Base-by-base conservation (phyloP, 1,140 invertebrate genomes). In the Lordiphosa clarofinis region DNA sequence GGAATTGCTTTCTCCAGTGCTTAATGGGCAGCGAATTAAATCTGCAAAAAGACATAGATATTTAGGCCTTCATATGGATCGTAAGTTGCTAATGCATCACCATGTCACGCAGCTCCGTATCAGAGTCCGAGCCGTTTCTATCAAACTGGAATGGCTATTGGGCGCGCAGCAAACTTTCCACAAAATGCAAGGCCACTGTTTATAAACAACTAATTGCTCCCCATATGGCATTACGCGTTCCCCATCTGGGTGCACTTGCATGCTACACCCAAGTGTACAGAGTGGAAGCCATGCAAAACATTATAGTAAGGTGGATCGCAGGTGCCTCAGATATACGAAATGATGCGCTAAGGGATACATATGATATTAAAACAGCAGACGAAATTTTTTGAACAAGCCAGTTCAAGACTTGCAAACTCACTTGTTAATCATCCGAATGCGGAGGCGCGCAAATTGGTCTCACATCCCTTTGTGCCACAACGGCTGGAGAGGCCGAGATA, bases 231-330 rank as follows among this genome's bases (percentile, higher is more conserved):
- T 6, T 43, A 43, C 5, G 40, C 40, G 1, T 13, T 43, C 4
- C 40, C 40, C 4, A 43, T 43, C 40, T 43, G 40, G 40, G 40
- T 2, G 7, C 40, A 5, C 40, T 43, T 10, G 40, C 40, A 1
- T 43, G 13, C 13, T 7, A 8, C n/a, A 19, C 40, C 2, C 40
- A 43, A 15, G n/a, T 43, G 2, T 1, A 2, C 12, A 4, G 40
- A 0, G 11, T 15, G 1, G n/a, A 15, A 8, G 21, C 21, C 3
- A 7, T 9, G 4, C 40, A 43, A 43, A 43, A 43, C 19, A 43
- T 19, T 19, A 13, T 43, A 1, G 1, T 43, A 19, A 1, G 40
- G 6, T 2, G n/a, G n/a, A 21, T 21, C 40, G 3, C 40, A 8
- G 6, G 6, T 21, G 19, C 40, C 1, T 9, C 10, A 21, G 3